Evolutionary conservation across 1,140 invertebrate species (phyloP), one percentile per base, ranked within the genome.

Genomic region (Nasonia longicornis): DNA sequence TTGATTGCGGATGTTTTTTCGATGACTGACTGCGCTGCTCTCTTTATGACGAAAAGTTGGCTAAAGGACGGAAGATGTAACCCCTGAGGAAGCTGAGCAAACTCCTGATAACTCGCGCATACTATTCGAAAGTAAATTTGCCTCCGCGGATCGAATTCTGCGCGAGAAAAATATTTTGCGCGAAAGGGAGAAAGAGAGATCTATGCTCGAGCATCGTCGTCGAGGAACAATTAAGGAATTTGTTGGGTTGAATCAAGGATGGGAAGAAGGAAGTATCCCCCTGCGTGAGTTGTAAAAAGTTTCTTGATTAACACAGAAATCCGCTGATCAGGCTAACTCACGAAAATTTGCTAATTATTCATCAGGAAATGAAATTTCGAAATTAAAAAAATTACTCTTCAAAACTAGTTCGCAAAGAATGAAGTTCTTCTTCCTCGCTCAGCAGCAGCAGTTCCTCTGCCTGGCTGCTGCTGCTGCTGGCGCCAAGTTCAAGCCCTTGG

Each of bases 341-440:
- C 52, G 52, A 58, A n/a, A 67, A 67, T 67, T 67, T 26, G 52
- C 20, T 31, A 67, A 67, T 67, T 67, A 67, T 67, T 67, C 64
- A 67, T 31, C 64, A 67, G 29, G 29, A 67, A 67, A 67, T 67
- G 22, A 67, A 67, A 31, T 67, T 67, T 67, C 64, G 22, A 31
- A 67, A 4, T 67, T 67, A 3, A 42, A 38, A 71, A 71, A 42
- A 71, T 71, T 31, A 71, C 38, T 73, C 42, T 73, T 48, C 10
- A 20, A 48, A 48, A 73, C n/a, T 73, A 73, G 38, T 73, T 48
- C 71, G 26, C 71, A 29, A 73, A 73, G 38, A 45, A 73, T 73
- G 42, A 73, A 73, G 38, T 73, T 52, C 14, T 52, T 16, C 48
- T 48, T 16, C 14, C 45, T 48, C 45, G 45, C 45, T 11, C 16